These are phyloP conservation scores for Trematomus bernacchii DNA, from an alignment of 2,797 vertebrate genomes.

Conservation along the genomic window DNA sequence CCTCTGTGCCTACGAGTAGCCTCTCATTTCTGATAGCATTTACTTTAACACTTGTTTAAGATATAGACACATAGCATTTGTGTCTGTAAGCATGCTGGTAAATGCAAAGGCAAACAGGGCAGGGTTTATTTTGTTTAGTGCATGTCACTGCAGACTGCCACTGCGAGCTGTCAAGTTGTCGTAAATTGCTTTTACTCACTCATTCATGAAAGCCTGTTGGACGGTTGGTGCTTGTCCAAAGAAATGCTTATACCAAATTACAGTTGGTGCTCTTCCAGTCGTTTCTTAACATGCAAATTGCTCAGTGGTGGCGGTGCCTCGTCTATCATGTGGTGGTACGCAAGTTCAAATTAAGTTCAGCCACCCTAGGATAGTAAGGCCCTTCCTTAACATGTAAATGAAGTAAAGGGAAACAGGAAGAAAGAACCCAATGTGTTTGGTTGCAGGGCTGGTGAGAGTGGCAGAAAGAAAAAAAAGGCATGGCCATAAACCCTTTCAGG, in stretches of 20 bases:
- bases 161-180: not conserved
- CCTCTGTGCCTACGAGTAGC: not conserved
- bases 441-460: not conserved
- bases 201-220: slow-evolving; percentile 10
- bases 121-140: slow-evolving; percentile 6
- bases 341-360: slow-evolving; percentile 35
- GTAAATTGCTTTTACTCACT: slow-evolving; percentile 16
- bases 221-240: slow-evolving; percentile 6
- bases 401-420: slow-evolving; percentile 9
- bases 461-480: not conserved
- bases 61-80: not conserved
- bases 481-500: not conserved
- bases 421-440: not conserved
- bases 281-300: slow-evolving; percentile 31
- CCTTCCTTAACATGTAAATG: slow-evolving; percentile 19
- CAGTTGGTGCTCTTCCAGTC: slow-evolving; percentile 3
- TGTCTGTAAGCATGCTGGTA: not conserved
- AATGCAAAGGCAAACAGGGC: not conserved
- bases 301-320: slow-evolving; percentile 4
- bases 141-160: not conserved
- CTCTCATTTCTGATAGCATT: not conserved
- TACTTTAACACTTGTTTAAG: not conserved
- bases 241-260: slow-evolving; percentile 22
- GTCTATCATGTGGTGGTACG: not conserved
- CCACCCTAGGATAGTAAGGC: not conserved